These are phyloP conservation scores for Hydrolagus affinis DNA, from an alignment of 2,113 vertebrate genomes.

Conservation along the genomic window DNA sequence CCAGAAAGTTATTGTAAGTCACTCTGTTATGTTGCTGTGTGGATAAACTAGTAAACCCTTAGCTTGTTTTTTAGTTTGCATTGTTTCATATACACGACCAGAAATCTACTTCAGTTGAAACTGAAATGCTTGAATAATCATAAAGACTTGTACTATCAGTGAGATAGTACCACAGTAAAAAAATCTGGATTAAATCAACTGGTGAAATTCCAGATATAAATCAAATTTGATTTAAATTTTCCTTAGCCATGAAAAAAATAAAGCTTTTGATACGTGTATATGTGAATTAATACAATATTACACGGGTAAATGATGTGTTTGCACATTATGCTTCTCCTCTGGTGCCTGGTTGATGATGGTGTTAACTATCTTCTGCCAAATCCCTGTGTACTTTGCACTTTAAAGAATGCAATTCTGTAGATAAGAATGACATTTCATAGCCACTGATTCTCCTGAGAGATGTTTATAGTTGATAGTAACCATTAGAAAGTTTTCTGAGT, in stretches of 20 bases:
- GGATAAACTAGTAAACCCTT: neutral
- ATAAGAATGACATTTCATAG: neutral
- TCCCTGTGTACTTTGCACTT: neutral
- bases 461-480: neutral
- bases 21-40: neutral
- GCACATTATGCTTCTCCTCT: neutral
- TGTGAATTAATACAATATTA: constrained; percentile 14
- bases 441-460: neutral
- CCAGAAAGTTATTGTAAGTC: neutral
- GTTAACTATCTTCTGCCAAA: neutral
- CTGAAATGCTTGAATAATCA: constrained; percentile 6
- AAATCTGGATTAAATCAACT: constrained; percentile 25
- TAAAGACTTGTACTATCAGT: neutral
- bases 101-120: neutral
- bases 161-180: neutral
- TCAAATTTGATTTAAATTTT: neutral
- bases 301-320: neutral
- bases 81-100: neutral
- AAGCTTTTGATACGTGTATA: neutral
- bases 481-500: neutral
- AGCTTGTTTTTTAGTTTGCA: neutral
- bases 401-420: neutral
- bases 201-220: neutral
- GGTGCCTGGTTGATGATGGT: neutral
- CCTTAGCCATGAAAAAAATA: neutral